Evolutionary conservation across 2,113 vertebrate genomes (phyloP), one percentile per base, ranked within the genome.

Genomic region (Cettia cetti): DNA sequence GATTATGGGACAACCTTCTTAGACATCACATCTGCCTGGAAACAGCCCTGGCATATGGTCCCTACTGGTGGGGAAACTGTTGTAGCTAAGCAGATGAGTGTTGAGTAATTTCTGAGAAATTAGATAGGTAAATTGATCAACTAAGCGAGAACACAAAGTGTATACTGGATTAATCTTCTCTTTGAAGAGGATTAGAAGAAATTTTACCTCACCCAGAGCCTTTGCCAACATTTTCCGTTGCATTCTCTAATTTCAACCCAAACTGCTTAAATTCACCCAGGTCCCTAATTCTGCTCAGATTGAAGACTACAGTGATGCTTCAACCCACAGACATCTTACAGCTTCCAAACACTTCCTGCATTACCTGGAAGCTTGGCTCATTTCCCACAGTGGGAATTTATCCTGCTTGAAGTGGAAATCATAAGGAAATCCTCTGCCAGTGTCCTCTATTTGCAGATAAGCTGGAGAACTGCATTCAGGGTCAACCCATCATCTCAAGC

Each of bases 231-330:
- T 86, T 70, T 90, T 56, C 28, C 19, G 17, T 10, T n/a, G 13
- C 40, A 49, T 56, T 61, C 20, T 75, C 28, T 26, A 21, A 49
- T 72, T 76, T 83, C 35, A 80, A 59, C 11, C 11, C 31, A 53
- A 72, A 30, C 8, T 22, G 4, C 5, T 72, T 39, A 10, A 49
- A 26, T 17, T 56, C 7, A 6, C 6, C 6, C 33, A 39, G 10
- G 7, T 28, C 8, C 24, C 21, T 56, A 45, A 27, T 39, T 59
- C 65, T 82, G 21, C 53, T n/a, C 20, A 60, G 12, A 40, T 0
- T 28, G n/a, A 76, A 64, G 53, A 28, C 16, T 33, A 12, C 0
- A 1, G 23, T 0, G 2, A 30, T 60, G 21, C 7, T 37, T 76
- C 11, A 30, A 66, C 21, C 10, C 4, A 14, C 39, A 64, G 1